These are phyloP conservation scores for Pteronura brasiliensis DNA, from an alignment of 2,113 vertebrate genomes.

Conservation along the genomic window DNA sequence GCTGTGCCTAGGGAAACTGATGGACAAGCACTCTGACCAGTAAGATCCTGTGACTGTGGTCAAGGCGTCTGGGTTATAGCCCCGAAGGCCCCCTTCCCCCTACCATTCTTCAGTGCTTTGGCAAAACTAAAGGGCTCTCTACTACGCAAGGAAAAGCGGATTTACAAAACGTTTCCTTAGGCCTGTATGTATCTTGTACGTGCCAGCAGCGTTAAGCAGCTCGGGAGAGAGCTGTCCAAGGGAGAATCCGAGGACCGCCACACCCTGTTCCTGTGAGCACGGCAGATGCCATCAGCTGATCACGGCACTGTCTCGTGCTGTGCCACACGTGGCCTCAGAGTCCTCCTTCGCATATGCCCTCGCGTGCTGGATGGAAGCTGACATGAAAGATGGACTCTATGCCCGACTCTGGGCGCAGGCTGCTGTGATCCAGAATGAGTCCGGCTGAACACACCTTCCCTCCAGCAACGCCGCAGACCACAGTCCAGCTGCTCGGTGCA, in stretches of 20 bases:
- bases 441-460: neutral
- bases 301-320: neutral
- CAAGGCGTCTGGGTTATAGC: neutral
- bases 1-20: neutral
- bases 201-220: neutral
- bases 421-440: neutral
- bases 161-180: neutral
- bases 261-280: neutral
- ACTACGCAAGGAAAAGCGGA: neutral
- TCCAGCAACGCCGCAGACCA: neutral
- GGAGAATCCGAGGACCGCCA: neutral
- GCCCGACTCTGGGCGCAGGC: neutral
- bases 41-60: neutral
- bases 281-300: neutral
- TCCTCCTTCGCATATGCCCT: neutral
- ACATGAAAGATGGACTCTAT: neutral
- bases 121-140: neutral
- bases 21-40: neutral
- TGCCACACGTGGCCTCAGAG: neutral
- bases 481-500: neutral
- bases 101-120: neutral
- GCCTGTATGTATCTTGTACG: neutral
- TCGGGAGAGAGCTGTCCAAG: neutral
- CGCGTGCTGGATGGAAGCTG: rapidly evolving
- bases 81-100: no score